A percentile compares a stretch with the other conserved stretches of the same genome.
phyloP scores from a whole-genome alignment of 2,888 invertebrate species.

The Phaonia tiefii region DNA sequence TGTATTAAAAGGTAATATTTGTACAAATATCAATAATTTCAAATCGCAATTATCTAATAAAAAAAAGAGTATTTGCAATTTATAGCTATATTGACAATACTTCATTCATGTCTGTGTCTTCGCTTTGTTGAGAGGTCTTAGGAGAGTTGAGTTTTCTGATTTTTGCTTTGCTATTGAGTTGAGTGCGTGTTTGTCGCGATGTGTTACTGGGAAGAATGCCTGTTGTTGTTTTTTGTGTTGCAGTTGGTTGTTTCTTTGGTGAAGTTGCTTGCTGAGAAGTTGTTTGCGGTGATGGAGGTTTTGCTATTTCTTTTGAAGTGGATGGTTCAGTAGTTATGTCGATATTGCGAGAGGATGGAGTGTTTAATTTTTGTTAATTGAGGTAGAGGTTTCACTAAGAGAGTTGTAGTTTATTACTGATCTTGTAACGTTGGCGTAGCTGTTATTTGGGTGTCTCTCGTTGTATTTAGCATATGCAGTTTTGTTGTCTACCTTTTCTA shows the following conservation, averaged over 20 bases:
- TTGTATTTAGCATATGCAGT: conserved; percentile 6
- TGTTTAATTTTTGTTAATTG: no score
- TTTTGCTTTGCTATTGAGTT: background rate
- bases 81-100: background rate
- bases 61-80: no score
- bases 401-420: conserved; percentile 2
- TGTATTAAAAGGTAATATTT: no score
- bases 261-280: background rate
- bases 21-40: no score
- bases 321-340: no score
- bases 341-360: no score
- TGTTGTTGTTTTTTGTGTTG: background rate
- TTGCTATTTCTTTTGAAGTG: no score
- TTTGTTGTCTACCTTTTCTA: conserved; percentile 15
- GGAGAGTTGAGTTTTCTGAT: background rate
- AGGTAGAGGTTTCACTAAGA: no score
- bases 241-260: background rate
- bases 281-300: background rate
- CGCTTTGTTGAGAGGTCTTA: background rate
- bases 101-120: no score
- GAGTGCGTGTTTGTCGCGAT: background rate
- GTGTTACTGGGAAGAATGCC: conserved; percentile 4
- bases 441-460: background rate
- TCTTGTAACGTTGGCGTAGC: background rate
- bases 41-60: no score